These are phyloP conservation scores for Heliconius sara DNA, from an alignment of 2,888 invertebrate species.

Conservation along the genomic window DNA sequence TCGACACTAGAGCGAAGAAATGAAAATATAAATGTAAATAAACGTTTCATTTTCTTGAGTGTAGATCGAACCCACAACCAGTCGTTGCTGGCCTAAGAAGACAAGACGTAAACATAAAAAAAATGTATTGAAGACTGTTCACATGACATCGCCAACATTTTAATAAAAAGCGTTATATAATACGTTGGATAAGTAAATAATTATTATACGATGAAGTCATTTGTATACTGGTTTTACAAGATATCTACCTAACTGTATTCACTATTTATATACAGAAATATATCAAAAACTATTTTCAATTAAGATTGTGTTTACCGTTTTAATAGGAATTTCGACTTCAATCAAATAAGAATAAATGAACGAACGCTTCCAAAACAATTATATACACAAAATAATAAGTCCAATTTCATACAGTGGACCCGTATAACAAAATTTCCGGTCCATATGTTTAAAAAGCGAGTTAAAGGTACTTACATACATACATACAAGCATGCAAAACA, in stretches of 20 bases:
- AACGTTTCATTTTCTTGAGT: no score
- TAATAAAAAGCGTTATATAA: background rate
- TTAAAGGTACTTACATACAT: background rate
- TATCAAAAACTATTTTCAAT: background rate
- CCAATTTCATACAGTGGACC: background rate
- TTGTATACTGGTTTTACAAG: slow-evolving; percentile 10
- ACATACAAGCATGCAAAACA: slow-evolving; percentile 39
- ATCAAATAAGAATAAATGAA: background rate
- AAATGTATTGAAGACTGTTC: background rate
- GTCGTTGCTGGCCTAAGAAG: no score
- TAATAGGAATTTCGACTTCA: background rate
- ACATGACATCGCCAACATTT: background rate
- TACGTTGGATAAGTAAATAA: background rate
- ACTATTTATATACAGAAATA: background rate
- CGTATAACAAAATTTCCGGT: slow-evolving; percentile 36
- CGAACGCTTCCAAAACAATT: background rate
- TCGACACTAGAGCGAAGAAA: no score
- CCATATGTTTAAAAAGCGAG: slow-evolving; percentile 33
- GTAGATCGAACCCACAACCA: no score
- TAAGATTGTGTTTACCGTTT: background rate
- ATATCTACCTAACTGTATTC: background rate
- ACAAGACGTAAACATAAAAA: background rate
- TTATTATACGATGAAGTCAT: slow-evolving; percentile 10
- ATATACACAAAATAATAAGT: background rate
- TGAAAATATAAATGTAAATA: no score